These are phyloP conservation scores for Chaetodon trifascialis DNA, from an alignment of 2,113 vertebrate species.

Conservation along the genomic window DNA sequence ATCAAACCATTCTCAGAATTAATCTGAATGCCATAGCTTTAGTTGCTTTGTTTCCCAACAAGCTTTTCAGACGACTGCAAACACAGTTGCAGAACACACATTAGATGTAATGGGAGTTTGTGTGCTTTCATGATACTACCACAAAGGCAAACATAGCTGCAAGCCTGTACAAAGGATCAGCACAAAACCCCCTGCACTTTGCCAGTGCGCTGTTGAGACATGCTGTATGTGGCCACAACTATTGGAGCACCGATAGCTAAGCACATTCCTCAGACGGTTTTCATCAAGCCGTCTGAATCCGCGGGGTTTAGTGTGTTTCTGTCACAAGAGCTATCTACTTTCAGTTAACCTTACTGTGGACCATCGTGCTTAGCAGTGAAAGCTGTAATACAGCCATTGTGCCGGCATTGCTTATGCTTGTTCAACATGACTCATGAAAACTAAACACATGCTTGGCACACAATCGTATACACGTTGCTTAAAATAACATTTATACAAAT, in stretches of 20 bases:
- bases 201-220: slow-evolving; percentile 25
- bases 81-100: background rate
- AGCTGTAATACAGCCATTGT: background rate
- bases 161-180: slow-evolving; percentile 10
- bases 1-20: slow-evolving; percentile 39
- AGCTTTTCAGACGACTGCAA: slow-evolving; percentile 3
- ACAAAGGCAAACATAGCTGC: slow-evolving; percentile 37
- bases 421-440: background rate
- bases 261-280: slow-evolving; percentile 65
- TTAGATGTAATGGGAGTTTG: background rate
- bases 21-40: slow-evolving; percentile 24
- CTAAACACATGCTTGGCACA: background rate
- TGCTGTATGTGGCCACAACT: slow-evolving; percentile 12
- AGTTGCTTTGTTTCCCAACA: slow-evolving; percentile 35
- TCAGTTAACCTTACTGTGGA: background rate
- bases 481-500: background rate
- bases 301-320: slow-evolving; percentile 16
- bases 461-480: background rate
- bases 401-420: background rate
- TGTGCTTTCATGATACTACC: background rate
- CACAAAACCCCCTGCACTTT: background rate
- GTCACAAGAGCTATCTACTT: background rate
- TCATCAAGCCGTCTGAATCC: slow-evolving; percentile 43
- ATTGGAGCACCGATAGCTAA: slow-evolving; percentile 18
- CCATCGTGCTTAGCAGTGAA: background rate